Percentiles rank a stretch among this genome's conserved stretches.
Evolutionary conservation across 2,113 vertebrate genomes (phyloP).

Genomic region (Catharus fuscescens): DNA sequence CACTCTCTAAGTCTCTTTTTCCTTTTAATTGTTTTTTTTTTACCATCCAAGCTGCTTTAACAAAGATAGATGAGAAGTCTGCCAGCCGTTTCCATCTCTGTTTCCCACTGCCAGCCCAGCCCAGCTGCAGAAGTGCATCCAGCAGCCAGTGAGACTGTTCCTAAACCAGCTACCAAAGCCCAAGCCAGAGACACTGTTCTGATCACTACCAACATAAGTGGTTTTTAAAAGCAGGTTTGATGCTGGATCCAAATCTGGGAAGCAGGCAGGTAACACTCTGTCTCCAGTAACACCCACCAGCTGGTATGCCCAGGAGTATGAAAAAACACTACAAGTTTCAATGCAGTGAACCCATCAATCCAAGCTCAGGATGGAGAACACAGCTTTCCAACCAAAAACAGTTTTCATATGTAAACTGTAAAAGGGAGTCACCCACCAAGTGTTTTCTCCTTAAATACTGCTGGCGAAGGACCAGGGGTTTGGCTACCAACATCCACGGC

Average conservation of each 20-base stretch:
- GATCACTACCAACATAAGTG: not conserved
- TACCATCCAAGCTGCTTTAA: not conserved
- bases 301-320: not conserved
- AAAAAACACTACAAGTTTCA: not conserved
- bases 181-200: not conserved
- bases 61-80: not conserved
- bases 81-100: not conserved
- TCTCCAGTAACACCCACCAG: not conserved
- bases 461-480: slow-evolving; percentile 88
- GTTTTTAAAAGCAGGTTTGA: not conserved
- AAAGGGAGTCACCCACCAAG: slow-evolving; percentile 82
- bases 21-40: not conserved
- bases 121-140: not conserved
- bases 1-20: not conserved
- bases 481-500: slow-evolving; percentile 93
- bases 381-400: not conserved
- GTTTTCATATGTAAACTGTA: not conserved
- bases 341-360: not conserved
- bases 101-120: not conserved
- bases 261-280: not conserved
- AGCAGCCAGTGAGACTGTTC: not conserved
- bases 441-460: slow-evolving; percentile 88
- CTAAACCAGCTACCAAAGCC: not conserved
- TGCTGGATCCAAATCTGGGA: slow-evolving; percentile 34
- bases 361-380: not conserved